Percentiles rank a stretch among this genome's conserved stretches.
Evolutionary conservation across 2,888 invertebrate genomes (phyloP).

Genomic region (Dolichopus griseipennis): DNA sequence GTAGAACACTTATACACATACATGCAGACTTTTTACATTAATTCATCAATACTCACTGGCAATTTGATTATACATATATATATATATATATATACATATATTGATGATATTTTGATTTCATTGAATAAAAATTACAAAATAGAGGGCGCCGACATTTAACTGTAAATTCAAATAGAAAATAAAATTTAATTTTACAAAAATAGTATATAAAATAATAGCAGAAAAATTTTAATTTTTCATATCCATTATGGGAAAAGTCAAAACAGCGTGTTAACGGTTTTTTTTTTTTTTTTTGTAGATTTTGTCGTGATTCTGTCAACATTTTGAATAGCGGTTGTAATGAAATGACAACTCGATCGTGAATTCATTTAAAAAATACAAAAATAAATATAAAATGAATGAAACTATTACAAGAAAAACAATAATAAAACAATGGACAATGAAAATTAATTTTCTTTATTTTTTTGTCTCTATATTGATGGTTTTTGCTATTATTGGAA

Average conservation of each 20-base stretch:
- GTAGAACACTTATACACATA: too few species aligned
- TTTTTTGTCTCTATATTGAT: background rate
- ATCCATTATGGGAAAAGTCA: background rate
- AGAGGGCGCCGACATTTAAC: background rate
- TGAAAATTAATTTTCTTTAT: background rate
- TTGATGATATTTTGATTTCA: too few species aligned
- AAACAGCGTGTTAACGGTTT: conserved; percentile 4
- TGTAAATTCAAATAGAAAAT: background rate
- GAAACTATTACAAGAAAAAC: background rate
- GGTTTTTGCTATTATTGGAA: too few species aligned
- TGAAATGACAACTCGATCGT: conserved; percentile 6
- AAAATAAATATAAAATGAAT: background rate
- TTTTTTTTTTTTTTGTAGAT: background rate
- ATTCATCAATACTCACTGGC: too few species aligned
- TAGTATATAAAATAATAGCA: background rate
- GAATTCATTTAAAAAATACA: background rate
- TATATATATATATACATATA: too few species aligned
- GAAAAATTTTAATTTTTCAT: background rate
- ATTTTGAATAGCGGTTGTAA: background rate
- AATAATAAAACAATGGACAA: background rate
- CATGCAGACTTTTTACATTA: too few species aligned
- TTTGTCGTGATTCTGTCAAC: conserved; percentile 6
- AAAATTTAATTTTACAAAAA: background rate
- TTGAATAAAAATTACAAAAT: background rate
- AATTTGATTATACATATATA: too few species aligned